Evolutionary conservation across 2,888 invertebrate species (phyloP).

Genomic region (Automeris io): DNA sequence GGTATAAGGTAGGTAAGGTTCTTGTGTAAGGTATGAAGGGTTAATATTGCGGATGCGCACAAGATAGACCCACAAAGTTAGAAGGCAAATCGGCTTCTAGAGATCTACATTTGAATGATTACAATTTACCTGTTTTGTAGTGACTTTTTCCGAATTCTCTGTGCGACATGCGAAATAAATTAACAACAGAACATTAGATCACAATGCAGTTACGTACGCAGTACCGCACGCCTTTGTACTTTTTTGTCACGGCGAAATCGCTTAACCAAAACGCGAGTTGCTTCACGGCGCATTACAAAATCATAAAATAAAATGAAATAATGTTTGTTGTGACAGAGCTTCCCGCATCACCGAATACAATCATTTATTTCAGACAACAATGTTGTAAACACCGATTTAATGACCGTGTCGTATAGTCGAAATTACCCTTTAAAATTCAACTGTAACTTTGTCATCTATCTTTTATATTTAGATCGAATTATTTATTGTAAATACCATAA

Average conservation of each 20-base stretch:
- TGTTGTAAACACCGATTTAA: constrained; percentile 66
- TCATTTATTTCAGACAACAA: constrained; percentile 70
- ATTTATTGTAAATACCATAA: not conserved
- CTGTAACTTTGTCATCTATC: constrained; percentile 28
- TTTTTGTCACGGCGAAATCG: constrained; percentile 50
- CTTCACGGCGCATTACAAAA: constrained; percentile 66
- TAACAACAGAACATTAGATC: constrained; percentile 38
- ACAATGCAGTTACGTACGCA: constrained; percentile 5
- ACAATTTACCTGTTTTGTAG: too few relatives aligned
- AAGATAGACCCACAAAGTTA: too few relatives aligned
- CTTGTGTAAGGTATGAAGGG: too few relatives aligned
- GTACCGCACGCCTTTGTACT: constrained; percentile 10
- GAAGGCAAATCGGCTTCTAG: too few relatives aligned
- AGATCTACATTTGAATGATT: too few relatives aligned
- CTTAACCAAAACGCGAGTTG: constrained; percentile 53
- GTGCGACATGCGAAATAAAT: constrained; percentile 17
- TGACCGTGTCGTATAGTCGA: constrained; percentile 55
- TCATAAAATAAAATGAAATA: constrained; percentile 70
- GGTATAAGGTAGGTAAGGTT: too few relatives aligned
- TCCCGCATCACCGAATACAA: constrained; percentile 66
- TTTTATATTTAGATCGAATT: constrained; percentile 12
- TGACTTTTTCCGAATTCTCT: not conserved
- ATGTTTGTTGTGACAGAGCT: constrained; percentile 73
- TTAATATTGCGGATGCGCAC: too few relatives aligned
- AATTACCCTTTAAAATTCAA: constrained; percentile 52